Evolutionary conservation across 2,888 invertebrate genomes (phyloP).

Genomic region (Sarcophaga rosellei): DNA sequence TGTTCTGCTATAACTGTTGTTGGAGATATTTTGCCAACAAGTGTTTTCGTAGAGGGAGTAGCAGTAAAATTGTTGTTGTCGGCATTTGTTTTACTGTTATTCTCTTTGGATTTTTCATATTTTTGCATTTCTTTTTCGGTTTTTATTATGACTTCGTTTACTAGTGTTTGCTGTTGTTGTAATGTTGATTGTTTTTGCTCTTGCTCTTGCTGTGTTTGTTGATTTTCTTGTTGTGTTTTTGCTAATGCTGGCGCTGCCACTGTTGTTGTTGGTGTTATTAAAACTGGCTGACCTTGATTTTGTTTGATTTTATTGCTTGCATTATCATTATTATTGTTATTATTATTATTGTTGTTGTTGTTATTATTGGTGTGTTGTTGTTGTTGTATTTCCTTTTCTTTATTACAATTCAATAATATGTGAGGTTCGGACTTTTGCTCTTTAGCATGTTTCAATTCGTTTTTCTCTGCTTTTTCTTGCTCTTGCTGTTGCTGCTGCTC

Average conservation of each 20-base stretch:
- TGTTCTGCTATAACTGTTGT: not conserved
- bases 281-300: constrained; percentile 66
- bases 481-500: constrained; percentile 1
- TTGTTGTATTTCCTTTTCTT: constrained; percentile 41
- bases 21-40: constrained; percentile 49
- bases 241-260: not conserved
- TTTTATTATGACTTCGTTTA: not conserved
- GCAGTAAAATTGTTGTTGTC: not conserved
- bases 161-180: constrained; percentile 23
- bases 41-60: constrained; percentile 54
- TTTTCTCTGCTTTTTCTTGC: constrained; percentile 7
- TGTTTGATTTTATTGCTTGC: constrained; percentile 40
- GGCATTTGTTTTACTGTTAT: constrained; percentile 17
- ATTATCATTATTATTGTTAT: not conserved
- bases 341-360: constrained; percentile 32
- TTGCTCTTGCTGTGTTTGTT: constrained; percentile 6
- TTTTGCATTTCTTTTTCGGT: not conserved
- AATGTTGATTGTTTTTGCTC: constrained; percentile 5
- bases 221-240: constrained; percentile 16
- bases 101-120: not conserved
- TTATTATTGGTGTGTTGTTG: constrained; percentile 29
- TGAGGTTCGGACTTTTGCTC: constrained; percentile 52
- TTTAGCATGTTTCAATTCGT: not conserved
- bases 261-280: not conserved
- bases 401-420: constrained; percentile 57